Conservation (phyloP, 2,797 vertebrate species). For the Philypnodon macrostomus region DNA sequence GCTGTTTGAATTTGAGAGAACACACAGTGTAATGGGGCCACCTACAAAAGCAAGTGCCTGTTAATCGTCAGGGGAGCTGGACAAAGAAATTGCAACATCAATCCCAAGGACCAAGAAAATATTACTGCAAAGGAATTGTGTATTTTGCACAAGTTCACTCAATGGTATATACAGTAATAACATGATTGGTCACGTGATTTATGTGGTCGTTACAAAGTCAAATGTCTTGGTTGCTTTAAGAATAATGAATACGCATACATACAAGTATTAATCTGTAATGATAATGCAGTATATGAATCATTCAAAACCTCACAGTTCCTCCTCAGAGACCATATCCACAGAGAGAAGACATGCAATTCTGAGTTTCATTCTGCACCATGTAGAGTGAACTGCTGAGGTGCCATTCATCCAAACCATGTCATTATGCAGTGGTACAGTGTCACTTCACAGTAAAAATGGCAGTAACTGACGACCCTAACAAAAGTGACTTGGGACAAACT, state of each 20-base stretch:
- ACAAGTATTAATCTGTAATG: slow-evolving; percentile 28
- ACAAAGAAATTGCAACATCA: slow-evolving; percentile 41
- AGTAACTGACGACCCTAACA: slow-evolving; percentile 36
- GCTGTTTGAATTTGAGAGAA: slow-evolving; percentile 35
- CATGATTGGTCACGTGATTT: not conserved
- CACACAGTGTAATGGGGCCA: slow-evolving; percentile 21
- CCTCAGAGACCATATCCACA: slow-evolving; percentile 11
- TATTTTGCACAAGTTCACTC: slow-evolving; percentile 22
- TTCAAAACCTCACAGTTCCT: slow-evolving; percentile 24
- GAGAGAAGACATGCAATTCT: slow-evolving; percentile 42
- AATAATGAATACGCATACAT: not conserved
- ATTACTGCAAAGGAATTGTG: slow-evolving; percentile 26
- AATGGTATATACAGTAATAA: slow-evolving; percentile 16
- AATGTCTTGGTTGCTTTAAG: slow-evolving; percentile 8
- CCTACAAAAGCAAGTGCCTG: slow-evolving; percentile 24
- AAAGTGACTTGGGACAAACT: slow-evolving; percentile 39
- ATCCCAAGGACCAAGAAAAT: slow-evolving; percentile 37
- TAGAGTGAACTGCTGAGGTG: slow-evolving; percentile 59
- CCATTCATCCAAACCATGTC: slow-evolving; percentile 52
- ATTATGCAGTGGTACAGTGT: slow-evolving; percentile 47
- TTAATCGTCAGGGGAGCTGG: slow-evolving; percentile 44
- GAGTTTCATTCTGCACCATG: slow-evolving; percentile 39
- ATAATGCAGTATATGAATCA: slow-evolving; percentile 29
- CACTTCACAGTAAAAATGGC: slow-evolving; percentile 36
- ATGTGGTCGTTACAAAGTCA: slow-evolving; percentile 7